Percentiles rank a stretch among this genome's conserved stretches.
Conservation (phyloP, 2,113 vertebrate genomes). For the Haemorhous mexicanus region DNA sequence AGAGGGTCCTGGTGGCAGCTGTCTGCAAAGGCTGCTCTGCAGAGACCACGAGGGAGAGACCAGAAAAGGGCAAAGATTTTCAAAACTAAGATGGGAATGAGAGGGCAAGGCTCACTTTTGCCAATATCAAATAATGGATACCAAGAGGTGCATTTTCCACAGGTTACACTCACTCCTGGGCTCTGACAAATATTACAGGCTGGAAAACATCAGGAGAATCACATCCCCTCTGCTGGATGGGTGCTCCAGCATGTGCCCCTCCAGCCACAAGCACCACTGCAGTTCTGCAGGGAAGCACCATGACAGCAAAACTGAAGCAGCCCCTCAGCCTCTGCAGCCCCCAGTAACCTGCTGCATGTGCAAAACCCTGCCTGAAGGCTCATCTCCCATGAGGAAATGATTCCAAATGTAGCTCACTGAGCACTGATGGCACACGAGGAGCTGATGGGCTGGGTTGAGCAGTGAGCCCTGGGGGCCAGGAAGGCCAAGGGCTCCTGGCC, state of each 20-base stretch:
- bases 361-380: neutral
- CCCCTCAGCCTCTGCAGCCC: neutral
- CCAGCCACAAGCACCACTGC: neutral
- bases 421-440: fast-evolving
- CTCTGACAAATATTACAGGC: neutral
- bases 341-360: fast-evolving
- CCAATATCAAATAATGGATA: neutral
- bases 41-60: fast-evolving
- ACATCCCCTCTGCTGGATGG: neutral
- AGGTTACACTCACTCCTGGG: neutral
- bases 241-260: neutral
- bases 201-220: neutral
- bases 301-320: neutral
- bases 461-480: neutral
- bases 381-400: neutral
- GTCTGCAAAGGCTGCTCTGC: neutral
- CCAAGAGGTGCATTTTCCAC: neutral
- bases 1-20: neutral
- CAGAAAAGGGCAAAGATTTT: neutral
- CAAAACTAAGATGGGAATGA: neutral
- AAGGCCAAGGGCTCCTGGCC: neutral
- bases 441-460: fast-evolving
- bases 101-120: neutral
- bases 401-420: neutral
- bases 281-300: neutral